Evolutionary conservation across 2,113 vertebrate species (phyloP).

Genomic region (Pomatostomus ruficeps): DNA sequence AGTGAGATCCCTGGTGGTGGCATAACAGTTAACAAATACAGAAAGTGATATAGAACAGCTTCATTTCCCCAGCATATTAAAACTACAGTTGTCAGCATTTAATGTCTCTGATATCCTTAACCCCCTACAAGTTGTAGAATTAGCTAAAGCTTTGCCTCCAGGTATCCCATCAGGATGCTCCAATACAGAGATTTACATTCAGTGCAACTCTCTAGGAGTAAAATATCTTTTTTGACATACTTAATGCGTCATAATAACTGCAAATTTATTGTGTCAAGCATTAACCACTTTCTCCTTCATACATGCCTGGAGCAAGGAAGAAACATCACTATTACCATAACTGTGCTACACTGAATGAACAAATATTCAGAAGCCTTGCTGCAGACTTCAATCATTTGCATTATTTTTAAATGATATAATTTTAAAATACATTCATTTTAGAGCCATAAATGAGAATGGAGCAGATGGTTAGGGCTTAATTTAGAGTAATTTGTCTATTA

Average conservation of each 20-base stretch:
- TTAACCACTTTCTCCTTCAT: constrained; percentile 55
- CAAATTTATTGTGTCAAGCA: constrained; percentile 57
- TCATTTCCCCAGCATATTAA: constrained; percentile 60
- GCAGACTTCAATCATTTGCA: constrained; percentile 49
- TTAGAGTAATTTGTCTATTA: constrained; percentile 64
- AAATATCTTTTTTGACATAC: constrained; percentile 49
- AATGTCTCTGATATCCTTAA: constrained; percentile 56
- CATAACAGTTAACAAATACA: constrained; percentile 57
- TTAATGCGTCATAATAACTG: constrained; percentile 60
- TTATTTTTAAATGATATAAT: constrained; percentile 60
- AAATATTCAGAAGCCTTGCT: constrained; percentile 31
- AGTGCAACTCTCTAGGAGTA: constrained; percentile 42
- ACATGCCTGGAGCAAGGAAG: constrained; percentile 46
- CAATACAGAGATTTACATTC: constrained; percentile 27
- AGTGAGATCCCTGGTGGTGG: constrained; percentile 49
- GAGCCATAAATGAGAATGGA: constrained; percentile 59
- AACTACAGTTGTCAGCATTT: constrained; percentile 58
- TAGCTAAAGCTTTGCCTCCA: constrained; percentile 64
- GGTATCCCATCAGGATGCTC: constrained; percentile 62
- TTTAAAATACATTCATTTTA: constrained; percentile 60
- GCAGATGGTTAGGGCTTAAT: constrained; percentile 65
- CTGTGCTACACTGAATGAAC: constrained; percentile 24
- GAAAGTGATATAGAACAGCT: constrained; percentile 54
- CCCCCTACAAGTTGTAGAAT: constrained; percentile 60
- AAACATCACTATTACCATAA: constrained; percentile 45